phyloP scores from a whole-genome alignment of 2,888 invertebrate species.

The Omphaloscelis lunosa region DNA sequence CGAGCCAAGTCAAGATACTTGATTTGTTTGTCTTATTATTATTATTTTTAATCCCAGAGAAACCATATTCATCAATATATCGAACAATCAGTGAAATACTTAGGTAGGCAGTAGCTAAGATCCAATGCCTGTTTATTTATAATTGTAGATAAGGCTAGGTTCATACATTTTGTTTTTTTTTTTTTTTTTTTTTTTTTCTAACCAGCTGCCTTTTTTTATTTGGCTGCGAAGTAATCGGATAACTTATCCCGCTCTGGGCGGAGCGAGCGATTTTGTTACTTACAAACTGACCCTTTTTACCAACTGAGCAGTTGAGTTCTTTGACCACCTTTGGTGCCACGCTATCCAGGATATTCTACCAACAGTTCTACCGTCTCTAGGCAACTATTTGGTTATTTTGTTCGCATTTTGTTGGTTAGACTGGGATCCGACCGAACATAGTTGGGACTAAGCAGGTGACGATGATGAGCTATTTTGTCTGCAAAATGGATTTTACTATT shows the following conservation, averaged over 20 bases:
- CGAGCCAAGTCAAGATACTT: too few species aligned
- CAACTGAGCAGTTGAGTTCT: neutral
- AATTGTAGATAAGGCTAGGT: constrained; percentile 9
- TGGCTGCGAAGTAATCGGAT: too few species aligned
- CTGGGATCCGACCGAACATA: too few species aligned
- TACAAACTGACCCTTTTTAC: neutral
- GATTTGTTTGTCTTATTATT: too few species aligned
- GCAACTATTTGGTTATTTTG: neutral
- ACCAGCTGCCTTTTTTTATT: neutral
- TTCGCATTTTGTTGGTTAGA: too few species aligned
- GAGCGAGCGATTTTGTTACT: neutral
- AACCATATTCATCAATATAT: too few species aligned
- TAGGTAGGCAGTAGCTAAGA: neutral
- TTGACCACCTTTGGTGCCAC: neutral
- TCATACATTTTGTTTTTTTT: neutral
- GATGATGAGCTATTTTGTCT: neutral
- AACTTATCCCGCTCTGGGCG: too few species aligned
- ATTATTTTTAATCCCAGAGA: too few species aligned
- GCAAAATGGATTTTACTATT: neutral
- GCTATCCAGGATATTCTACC: neutral
- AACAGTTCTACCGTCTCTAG: neutral
- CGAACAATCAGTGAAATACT: too few species aligned
- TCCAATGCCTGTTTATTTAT: constrained; percentile 28
- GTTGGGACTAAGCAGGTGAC: neutral
- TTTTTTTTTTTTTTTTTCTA: neutral